Percentiles rank a stretch among this genome's conserved stretches.
Evolutionary conservation across 2,797 vertebrate genomes (phyloP).

Genomic region (Micropoecilia bifurca): DNA sequence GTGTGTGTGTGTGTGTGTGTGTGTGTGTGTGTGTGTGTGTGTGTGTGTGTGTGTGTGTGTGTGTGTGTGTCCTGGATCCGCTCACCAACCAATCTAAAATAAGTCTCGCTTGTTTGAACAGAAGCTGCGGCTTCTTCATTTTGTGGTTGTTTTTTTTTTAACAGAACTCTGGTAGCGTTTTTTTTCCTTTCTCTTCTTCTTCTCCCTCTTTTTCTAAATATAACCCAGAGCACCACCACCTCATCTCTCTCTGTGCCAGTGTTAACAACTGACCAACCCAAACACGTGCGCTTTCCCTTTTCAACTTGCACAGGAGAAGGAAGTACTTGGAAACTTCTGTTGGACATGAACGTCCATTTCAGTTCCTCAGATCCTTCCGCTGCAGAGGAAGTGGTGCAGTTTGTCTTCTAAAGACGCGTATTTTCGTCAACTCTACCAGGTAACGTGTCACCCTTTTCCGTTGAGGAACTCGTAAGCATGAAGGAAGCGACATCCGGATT

Average conservation of each 20-base stretch:
- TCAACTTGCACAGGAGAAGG: conserved; percentile 38
- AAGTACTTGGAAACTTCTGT: conserved; percentile 32
- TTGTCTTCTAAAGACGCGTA: conserved; percentile 52
- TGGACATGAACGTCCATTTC: conserved; percentile 51
- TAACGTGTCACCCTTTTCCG: conserved; percentile 45
- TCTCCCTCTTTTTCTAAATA: conserved; percentile 66
- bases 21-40: no score
- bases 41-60: conserved; percentile 22
- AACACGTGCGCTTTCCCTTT: conserved; percentile 53
- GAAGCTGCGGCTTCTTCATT: conserved; percentile 76
- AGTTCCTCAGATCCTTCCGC: conserved; percentile 51
- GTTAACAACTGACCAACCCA: conserved; percentile 49
- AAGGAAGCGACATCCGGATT: conserved; percentile 51
- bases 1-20: conserved; percentile 34
- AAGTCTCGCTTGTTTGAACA: conserved; percentile 77
- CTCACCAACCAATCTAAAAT: conserved; percentile 75
- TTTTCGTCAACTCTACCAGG: conserved; percentile 22
- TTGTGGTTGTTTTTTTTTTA: conserved; percentile 60
- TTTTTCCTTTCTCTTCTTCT: conserved; percentile 24
- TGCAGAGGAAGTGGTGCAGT: conserved; percentile 50
- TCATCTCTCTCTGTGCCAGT: conserved; percentile 64
- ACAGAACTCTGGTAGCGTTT: conserved; percentile 54
- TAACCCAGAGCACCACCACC: conserved; percentile 71
- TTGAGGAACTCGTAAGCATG: conserved; percentile 44
- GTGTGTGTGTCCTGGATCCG: conserved; percentile 55